These are phyloP conservation scores for Bambusicola thoracicus DNA, from an alignment of 2,113 vertebrate species.

Conservation along the genomic window DNA sequence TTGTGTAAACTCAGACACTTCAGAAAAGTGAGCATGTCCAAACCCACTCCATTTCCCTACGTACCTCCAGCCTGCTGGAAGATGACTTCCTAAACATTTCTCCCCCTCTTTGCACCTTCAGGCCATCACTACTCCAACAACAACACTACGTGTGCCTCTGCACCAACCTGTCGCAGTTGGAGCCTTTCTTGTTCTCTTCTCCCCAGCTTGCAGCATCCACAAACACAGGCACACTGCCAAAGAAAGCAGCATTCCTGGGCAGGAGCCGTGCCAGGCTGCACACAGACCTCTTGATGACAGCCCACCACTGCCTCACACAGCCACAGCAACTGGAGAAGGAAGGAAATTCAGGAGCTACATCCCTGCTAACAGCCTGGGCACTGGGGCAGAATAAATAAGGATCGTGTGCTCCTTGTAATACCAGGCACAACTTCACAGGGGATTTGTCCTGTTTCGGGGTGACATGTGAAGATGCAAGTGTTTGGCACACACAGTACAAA, in stretches of 20 bases:
- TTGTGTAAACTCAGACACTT: not conserved
- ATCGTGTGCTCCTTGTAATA: not conserved
- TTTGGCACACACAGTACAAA: not conserved
- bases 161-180: not conserved
- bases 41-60: accelerated
- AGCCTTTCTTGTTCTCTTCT: not conserved
- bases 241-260: not conserved
- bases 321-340: not conserved
- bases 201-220: not conserved
- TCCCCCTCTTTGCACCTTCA: not conserved
- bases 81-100: accelerated
- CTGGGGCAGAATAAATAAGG: not conserved
- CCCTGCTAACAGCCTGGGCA: not conserved
- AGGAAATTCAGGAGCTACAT: not conserved
- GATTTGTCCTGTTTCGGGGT: not conserved
- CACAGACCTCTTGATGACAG: not conserved
- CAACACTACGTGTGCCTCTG: accelerated
- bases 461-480: not conserved
- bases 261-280: not conserved
- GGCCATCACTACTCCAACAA: not conserved
- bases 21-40: not conserved
- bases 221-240: not conserved
- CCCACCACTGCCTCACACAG: not conserved
- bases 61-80: not conserved
- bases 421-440: not conserved